Evolutionary conservation across 1,140 invertebrate species (phyloP).

Genomic region (Polypedilum pembai): DNA sequence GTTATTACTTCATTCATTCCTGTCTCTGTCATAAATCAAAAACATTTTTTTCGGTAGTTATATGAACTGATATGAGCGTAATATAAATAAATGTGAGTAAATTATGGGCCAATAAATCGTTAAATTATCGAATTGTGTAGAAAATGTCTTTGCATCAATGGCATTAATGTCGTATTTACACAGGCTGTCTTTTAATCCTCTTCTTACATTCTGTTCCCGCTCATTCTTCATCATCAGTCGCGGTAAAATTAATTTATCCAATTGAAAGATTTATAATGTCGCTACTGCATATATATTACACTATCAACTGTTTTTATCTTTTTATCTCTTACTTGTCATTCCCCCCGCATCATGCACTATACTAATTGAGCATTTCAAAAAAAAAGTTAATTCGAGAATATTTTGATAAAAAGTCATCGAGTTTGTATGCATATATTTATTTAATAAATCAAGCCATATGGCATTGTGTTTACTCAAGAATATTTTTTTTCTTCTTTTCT

Average conservation of each 20-base stretch:
- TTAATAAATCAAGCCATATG: slow-evolving; percentile 8
- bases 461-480: slow-evolving; percentile 18
- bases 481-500: background rate
- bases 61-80: slow-evolving; percentile 6
- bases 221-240: background rate
- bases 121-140: background rate
- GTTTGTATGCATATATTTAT: background rate
- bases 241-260: background rate
- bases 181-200: background rate
- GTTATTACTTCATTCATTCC: background rate
- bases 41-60: background rate
- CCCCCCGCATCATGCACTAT: background rate
- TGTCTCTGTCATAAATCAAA: background rate
- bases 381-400: background rate
- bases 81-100: slow-evolving; percentile 1
- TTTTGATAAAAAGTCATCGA: background rate
- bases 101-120: background rate
- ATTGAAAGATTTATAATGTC: slow-evolving; percentile 19
- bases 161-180: slow-evolving; percentile 12
- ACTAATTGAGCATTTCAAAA: slow-evolving; percentile 4
- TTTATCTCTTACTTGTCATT: background rate
- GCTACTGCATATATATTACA: background rate
- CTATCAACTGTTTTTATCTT: background rate
- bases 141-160: background rate
- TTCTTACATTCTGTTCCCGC: too few relatives aligned